Evolutionary conservation across 2,113 vertebrate genomes (phyloP), one percentile per base, ranked within the genome.

Genomic region (Sander vitreus): DNA sequence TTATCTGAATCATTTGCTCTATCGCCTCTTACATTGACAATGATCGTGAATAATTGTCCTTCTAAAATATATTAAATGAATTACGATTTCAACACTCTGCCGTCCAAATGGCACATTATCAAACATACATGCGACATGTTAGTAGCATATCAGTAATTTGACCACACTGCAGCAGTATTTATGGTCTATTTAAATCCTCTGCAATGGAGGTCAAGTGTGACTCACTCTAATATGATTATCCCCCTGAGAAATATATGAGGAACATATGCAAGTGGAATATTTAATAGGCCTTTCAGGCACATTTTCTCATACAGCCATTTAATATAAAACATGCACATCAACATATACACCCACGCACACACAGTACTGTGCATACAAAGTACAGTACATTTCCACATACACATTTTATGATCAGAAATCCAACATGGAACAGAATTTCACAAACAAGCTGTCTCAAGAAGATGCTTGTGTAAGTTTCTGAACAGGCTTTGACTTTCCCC

Each of bases 211-310:
- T 93, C 89, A 93, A 85, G 85, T 85, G 80, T 91, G 92, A 90
- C 62, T 91, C 79, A 84, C 77, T 74, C 70, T 87, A 91, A 91
- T 88, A 48, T 83, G 86, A 93, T 94, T 79, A 87, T 86, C 33
- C 82, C 80, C 85, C 48, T 73, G 58, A 84, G 84, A 84, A 68
- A 84, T 76, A 55, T 66, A 84, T 73, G 76, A 83, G 78, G 68
- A 66, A 84, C 89, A 78, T 86, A 79, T 84, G 86, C 87, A 88
- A 83, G 65, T 58, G 43, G 85, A 88, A 87, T 80, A 82, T 59
- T 54, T 57, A 88, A 85, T 73, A 27, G 50, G 67, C 73, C 80
- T 90, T 81, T 68, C 12, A 64, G 70, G 59, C 84, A 77, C 76
- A 81, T 81, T 89, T 83, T 15, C 74, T 85, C 77, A 72, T 67